Evolutionary conservation across 2,113 vertebrate species (phyloP), one percentile per base, ranked within the genome.

Genomic region (Nicator chloris): DNA sequence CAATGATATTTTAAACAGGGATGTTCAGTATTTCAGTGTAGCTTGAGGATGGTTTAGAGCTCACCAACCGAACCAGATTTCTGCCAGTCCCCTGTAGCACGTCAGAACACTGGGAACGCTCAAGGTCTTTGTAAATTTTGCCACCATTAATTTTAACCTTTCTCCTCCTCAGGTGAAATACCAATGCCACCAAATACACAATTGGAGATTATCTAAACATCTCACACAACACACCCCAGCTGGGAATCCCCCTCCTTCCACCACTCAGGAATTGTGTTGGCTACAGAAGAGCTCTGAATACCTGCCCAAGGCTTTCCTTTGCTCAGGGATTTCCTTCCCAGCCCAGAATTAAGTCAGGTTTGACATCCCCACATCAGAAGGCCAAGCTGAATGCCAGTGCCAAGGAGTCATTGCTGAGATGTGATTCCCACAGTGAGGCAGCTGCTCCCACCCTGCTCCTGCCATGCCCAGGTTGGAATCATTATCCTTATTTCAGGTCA

Each of bases 81-180:
- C 28, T 83, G 42, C 19, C 20, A n/a, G 33, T n/a, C 11, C 15
- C 42, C 76, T 21, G 30, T 30, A 68, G 28, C 16, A 63, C 0
- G 0, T 65, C 44, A n/a, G 28, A 76, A 35, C 66, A 65, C 40
- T 6, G 2, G 57, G 44, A 90, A 35, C 0, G 2, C 40, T 75
- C 40, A 20, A n/a, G 3, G 24, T n/a, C 39, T 76, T 64, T 1
- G 1, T 31, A 66, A 85, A 21, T 79, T 85, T 59, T 56, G 44
- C 40, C 73, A 70, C 18, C 13, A 44, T 49, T 70, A 47, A 66
- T 80, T 82, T 70, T 47, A 61, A 89, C 37, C 24, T 76, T 86
- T 65, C 54, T 79, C 30, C 47, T 76, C 82, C 61, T 47, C n/a
- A 50, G 61, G 30, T 44, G 60, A 85, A 77, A 92, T 17, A 73